phyloP scores from a whole-genome alignment of 1,140 invertebrate species.

The Andricus grossulariae region DNA sequence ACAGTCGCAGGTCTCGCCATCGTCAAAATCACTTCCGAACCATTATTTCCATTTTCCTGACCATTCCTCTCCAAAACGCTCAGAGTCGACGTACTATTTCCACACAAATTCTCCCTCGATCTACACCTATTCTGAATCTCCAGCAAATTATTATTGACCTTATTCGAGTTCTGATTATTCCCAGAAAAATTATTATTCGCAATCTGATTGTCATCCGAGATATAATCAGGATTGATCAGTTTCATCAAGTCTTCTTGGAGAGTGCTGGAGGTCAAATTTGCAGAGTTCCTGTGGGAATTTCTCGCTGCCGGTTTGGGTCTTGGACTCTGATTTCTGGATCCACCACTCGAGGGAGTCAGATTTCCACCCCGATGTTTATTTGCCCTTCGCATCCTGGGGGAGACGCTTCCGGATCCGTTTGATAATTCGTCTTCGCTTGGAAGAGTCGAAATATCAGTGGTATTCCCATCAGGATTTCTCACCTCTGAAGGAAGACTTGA shows the following conservation, averaged over 20 bases:
- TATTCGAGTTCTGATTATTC: conserved; percentile 67
- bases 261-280: conserved; percentile 81
- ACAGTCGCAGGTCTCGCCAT: conserved; percentile 84
- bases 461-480: conserved; percentile 75
- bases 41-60: conserved; percentile 70
- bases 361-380: conserved; percentile 68
- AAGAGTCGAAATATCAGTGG: conserved; percentile 72
- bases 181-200: conserved; percentile 65
- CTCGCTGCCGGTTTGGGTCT: conserved; percentile 76
- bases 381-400: conserved; percentile 74
- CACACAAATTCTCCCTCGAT: conserved; percentile 77
- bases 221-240: conserved; percentile 90
- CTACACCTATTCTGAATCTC: conserved; percentile 74
- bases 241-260: conserved; percentile 92
- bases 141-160: conserved; percentile 67
- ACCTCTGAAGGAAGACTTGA: conserved; percentile 70
- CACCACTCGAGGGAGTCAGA: conserved; percentile 72
- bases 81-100: conserved; percentile 67
- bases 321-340: conserved; percentile 80
- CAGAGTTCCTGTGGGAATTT: conserved; percentile 77
- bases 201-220: conserved; percentile 72
- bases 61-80: conserved; percentile 65
- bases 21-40: conserved; percentile 82
- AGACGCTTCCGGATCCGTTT: conserved; percentile 76
- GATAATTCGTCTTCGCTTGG: conserved; percentile 79